Percentiles rank a stretch among this genome's conserved stretches.
Conservation (phyloP, 2,888 invertebrate species). For the Oscheius myriophilus region DNA sequence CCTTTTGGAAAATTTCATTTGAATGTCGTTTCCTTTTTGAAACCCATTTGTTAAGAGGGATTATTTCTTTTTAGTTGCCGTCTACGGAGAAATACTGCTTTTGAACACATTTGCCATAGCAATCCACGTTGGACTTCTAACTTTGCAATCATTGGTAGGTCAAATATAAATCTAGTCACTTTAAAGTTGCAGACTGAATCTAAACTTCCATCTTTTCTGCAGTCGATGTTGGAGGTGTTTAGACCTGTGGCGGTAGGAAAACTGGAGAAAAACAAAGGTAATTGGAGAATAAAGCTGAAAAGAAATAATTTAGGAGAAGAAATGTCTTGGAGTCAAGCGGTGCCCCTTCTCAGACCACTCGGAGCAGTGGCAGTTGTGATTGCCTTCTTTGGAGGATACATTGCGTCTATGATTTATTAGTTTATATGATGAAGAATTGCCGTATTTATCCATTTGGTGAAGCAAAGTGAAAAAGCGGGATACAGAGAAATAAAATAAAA, state of each 20-base stretch:
- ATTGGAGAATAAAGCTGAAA: neutral
- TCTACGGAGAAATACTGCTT: constrained; percentile 23
- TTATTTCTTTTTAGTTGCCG: constrained; percentile 10
- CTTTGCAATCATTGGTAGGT: constrained; percentile 1
- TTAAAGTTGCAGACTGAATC: constrained; percentile 2
- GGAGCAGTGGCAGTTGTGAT: neutral
- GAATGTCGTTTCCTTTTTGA: too few relatives aligned
- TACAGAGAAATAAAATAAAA: too few relatives aligned
- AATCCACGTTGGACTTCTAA: constrained; percentile 6
- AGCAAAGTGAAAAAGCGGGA: too few relatives aligned
- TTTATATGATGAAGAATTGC: too few relatives aligned
- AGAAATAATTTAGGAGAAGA: neutral
- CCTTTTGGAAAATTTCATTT: too few relatives aligned
- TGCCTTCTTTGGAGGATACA: constrained; percentile 9
- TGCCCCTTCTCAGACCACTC: constrained; percentile 10
- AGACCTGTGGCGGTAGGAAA: constrained; percentile 4
- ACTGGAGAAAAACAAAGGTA: constrained; percentile 6
- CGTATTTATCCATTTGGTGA: too few relatives aligned
- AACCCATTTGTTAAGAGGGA: too few relatives aligned
- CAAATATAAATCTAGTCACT: too few relatives aligned
- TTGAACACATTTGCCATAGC: constrained; percentile 3
- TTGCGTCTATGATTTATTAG: neutral
- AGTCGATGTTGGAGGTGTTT: neutral
- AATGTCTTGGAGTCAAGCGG: constrained; percentile 12
- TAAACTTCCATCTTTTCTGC: constrained; percentile 5